phyloP scores from a whole-genome alignment of 2,113 vertebrate genomes.

The Gallinago media region DNA sequence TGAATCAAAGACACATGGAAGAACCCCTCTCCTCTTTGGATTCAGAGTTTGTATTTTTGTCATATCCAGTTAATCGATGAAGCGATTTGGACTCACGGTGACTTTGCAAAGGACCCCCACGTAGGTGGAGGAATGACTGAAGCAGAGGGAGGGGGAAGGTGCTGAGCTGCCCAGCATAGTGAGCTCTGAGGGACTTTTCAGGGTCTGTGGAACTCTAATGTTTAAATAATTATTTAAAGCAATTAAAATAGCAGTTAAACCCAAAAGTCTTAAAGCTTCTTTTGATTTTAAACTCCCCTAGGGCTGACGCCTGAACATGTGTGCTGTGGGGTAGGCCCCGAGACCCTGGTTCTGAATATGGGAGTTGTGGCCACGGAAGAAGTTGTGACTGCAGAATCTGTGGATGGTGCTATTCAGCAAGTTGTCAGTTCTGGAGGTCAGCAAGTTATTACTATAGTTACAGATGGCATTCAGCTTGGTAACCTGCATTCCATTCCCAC shows the following conservation, averaged over 20 bases:
- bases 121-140: neutral
- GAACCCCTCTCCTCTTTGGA: neutral
- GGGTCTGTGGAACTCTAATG: neutral
- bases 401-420: constrained; percentile 90
- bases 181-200: neutral
- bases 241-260: neutral
- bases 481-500: constrained; percentile 87
- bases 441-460: constrained; percentile 91
- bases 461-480: constrained; percentile 88
- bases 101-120: neutral
- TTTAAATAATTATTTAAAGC: neutral
- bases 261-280: neutral
- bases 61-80: neutral
- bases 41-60: neutral
- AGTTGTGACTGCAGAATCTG: constrained; percentile 88
- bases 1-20: constrained; percentile 8
- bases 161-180: neutral
- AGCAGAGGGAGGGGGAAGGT: neutral
- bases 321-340: fast-evolving
- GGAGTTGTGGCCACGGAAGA: constrained; percentile 88
- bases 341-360: neutral
- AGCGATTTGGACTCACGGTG: neutral
- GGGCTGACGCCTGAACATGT: neutral
- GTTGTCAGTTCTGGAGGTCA: constrained; percentile 90
- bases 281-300: neutral